These are phyloP conservation scores for Carlito syrichta DNA, from an alignment of 2,113 vertebrate genomes.

Conservation along the genomic window DNA sequence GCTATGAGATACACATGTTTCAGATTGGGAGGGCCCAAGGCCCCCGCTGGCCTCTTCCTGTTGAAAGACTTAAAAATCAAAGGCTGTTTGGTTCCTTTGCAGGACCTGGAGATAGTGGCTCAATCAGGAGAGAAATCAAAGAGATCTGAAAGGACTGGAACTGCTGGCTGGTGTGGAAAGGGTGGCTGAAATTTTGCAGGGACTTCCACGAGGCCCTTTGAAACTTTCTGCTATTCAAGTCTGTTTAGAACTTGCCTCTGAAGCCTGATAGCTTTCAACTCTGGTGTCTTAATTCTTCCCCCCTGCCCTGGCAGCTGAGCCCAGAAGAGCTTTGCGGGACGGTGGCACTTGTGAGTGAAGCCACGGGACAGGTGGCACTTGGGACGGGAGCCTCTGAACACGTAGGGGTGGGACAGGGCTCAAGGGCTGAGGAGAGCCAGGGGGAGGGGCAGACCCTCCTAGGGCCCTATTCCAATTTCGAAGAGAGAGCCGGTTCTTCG, in stretches of 20 bases:
- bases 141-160: neutral
- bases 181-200: slow-evolving; percentile 22
- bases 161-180: neutral
- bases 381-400: neutral
- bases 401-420: neutral
- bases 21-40: neutral
- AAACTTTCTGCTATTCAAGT: slow-evolving; percentile 55
- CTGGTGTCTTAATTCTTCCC: slow-evolving; percentile 58
- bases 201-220: slow-evolving; percentile 60
- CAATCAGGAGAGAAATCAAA: neutral
- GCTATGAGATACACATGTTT: neutral
- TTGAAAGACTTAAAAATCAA: neutral
- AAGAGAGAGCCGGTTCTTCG: neutral
- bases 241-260: slow-evolving; percentile 43
- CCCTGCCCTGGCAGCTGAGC: slow-evolving; percentile 39
- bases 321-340: slow-evolving; percentile 47
- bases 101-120: neutral
- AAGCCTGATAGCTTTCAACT: slow-evolving; percentile 62
- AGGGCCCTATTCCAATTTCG: neutral
- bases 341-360: slow-evolving; percentile 64
- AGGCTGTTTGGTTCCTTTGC: slow-evolving; percentile 18
- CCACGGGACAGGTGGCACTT: slow-evolving; percentile 53
- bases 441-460: neutral
- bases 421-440: neutral
- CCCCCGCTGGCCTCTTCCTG: neutral